Evolutionary conservation across 2,797 vertebrate genomes (phyloP).

Genomic region (Oreortyx pictus): DNA sequence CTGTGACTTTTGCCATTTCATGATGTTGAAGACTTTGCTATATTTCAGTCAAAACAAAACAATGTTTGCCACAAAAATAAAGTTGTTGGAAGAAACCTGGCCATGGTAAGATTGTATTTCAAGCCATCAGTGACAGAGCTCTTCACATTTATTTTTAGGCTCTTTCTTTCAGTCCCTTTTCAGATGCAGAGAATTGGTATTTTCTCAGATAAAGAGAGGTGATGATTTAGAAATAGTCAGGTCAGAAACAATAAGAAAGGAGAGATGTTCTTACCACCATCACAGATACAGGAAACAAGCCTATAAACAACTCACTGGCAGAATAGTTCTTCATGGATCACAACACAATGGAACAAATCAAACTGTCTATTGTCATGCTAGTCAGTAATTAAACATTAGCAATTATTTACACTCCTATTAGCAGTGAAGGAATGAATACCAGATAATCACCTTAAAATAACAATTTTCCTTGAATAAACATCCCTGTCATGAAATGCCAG

Average conservation of each 20-base stretch:
- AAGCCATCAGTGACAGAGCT: constrained; percentile 16
- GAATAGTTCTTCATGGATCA: not conserved
- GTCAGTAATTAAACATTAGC: not conserved
- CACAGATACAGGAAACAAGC: not conserved
- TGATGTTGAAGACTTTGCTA: constrained; percentile 35
- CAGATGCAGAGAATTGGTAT: not conserved
- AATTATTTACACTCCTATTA: not conserved
- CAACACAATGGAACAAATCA: not conserved
- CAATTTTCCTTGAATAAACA: not conserved
- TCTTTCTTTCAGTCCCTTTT: not conserved
- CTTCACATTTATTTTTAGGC: not conserved
- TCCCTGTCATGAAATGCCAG: not conserved
- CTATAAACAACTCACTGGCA: not conserved
- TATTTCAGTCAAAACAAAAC: constrained; percentile 45
- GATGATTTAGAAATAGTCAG: not conserved
- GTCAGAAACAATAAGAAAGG: not conserved
- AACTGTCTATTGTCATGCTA: not conserved
- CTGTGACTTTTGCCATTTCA: constrained; percentile 55
- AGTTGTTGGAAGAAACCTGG: not conserved
- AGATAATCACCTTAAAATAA: not conserved
- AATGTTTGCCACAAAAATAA: not conserved
- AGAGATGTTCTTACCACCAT: not conserved
- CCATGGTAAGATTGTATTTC: not conserved
- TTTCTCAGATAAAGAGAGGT: not conserved
- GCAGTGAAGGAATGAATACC: not conserved